Conservation (phyloP, 1,140 invertebrate species). For the Tyrophagus putrescentiae region DNA sequence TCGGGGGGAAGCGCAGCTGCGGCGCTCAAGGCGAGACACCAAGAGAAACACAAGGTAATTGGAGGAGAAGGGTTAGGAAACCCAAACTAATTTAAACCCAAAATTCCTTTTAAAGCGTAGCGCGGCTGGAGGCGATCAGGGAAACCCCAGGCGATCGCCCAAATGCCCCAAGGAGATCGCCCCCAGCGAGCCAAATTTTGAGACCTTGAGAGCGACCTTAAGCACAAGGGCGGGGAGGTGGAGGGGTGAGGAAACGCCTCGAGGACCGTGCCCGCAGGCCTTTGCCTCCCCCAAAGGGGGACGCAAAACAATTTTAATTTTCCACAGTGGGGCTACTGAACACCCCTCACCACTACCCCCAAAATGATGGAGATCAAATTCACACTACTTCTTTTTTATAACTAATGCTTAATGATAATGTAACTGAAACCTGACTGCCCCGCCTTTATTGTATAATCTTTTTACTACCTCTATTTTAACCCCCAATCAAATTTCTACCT, state of each 20-base stretch:
- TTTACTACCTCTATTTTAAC: too few species aligned
- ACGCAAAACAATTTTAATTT: too few species aligned
- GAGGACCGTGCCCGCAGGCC: too few species aligned
- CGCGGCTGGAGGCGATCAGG: conserved; percentile 34
- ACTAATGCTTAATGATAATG: too few species aligned
- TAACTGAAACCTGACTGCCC: too few species aligned
- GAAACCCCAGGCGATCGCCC: conserved; percentile 37
- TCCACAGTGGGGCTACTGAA: too few species aligned
- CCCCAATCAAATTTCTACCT: too few species aligned
- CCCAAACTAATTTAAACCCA: not conserved
- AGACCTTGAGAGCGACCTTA: conserved; percentile 51
- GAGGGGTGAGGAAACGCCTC: conserved; percentile 23
- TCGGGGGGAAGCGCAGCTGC: conserved; percentile 92
- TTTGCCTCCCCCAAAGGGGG: too few species aligned
- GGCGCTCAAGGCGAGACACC: conserved; percentile 87
- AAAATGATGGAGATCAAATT: too few species aligned
- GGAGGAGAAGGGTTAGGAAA: not conserved
- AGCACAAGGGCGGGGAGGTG: conserved; percentile 50
- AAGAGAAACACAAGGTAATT: conserved; percentile 51
- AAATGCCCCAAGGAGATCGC: conserved; percentile 44
- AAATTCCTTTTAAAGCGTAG: conserved; percentile 20
- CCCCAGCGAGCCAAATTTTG: conserved; percentile 54
- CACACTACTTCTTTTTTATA: too few species aligned
- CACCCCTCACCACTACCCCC: too few species aligned
- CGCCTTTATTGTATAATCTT: too few species aligned